Base-by-base conservation (phyloP, 2,113 vertebrate genomes). In the Engystomops pustulosus region DNA sequence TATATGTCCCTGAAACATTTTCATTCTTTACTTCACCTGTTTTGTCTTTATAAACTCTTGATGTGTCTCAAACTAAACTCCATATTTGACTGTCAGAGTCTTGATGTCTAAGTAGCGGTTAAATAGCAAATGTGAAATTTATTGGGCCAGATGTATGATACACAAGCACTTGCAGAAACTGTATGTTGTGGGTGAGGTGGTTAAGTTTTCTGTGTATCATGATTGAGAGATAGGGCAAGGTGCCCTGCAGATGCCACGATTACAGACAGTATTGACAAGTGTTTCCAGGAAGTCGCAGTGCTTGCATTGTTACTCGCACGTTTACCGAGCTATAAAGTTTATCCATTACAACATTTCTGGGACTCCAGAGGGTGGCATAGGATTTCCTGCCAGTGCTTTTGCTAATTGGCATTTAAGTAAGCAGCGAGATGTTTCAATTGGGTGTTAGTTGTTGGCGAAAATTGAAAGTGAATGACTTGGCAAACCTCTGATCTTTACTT, bases 41-140 rank as follows among this genome's bases (percentile, higher is more conserved):
- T 45, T 15, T 47, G 14, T 47, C 23, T 74, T 49, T 74, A 17
- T 72, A 72, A 0, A 47, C 38, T 17, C 18, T n/a, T 6, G 23
- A 49, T 47, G 17, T 14, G 1, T 49, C 20, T 30, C 3, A 74
- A 3, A 8, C 25, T 49, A 49, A 27, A 47, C 20, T 45, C 11
- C 41, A 2, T 4, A 1, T 44, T 44, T 32, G 53, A 14, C 20
- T 76, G 72, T 53, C 45, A n/a, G 27, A 53, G 30, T 20, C 18
- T 10, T 53, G 30, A 76, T 76, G 72, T 53, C 45, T 53, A 76
- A 76, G 36, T 34, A n/a, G 41, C 6, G 49, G 58, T 77, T 55
- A 34, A 34, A n/a, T 12, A 9, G 1, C 20, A 23, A 23, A 77
- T 55, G 11, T 77, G 2, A 41, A 17, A 36, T 27, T 25, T 18